Evolutionary conservation across 2,113 vertebrate species (phyloP).

Genomic region (Anolis carolinensis): DNA sequence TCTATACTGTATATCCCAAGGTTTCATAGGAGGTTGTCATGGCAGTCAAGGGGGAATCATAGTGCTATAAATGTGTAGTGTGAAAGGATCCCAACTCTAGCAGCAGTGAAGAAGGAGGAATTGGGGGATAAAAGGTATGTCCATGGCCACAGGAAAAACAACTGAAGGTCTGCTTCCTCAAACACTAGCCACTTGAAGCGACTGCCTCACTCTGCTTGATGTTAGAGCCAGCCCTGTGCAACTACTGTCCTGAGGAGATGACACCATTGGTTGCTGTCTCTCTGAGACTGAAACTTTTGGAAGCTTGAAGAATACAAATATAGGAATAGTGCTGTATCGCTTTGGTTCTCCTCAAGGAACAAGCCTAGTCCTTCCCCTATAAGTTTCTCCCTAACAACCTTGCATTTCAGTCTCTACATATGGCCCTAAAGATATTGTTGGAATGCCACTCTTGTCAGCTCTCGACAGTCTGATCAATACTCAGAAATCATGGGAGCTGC

Average conservation of each 20-base stretch:
- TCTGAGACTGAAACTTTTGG: neutral
- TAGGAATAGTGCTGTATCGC: neutral
- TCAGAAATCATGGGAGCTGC: neutral
- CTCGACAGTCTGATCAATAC: neutral
- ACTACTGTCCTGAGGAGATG: neutral
- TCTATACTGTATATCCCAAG: too few relatives aligned
- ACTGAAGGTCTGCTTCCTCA: too few relatives aligned
- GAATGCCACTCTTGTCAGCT: neutral
- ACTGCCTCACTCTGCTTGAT: too few relatives aligned
- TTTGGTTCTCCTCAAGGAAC: neutral
- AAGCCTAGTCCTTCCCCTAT: neutral
- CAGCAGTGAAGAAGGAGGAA: too few relatives aligned
- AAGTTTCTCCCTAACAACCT: neutral
- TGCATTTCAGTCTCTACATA: neutral
- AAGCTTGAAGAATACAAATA: rapidly evolving
- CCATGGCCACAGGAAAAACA: too few relatives aligned
- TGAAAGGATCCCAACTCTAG: too few relatives aligned
- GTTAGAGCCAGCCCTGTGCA: neutral
- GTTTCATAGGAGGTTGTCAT: too few relatives aligned
- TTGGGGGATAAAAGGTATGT: too few relatives aligned
- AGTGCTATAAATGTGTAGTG: too few relatives aligned
- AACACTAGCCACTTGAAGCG: too few relatives aligned
- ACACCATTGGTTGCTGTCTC: neutral
- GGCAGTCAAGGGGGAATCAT: too few relatives aligned
- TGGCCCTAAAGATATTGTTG: neutral